Evolutionary conservation across 2,797 vertebrate genomes (phyloP), one percentile per base, ranked within the genome.

Genomic region (Coreius guichenoti): DNA sequence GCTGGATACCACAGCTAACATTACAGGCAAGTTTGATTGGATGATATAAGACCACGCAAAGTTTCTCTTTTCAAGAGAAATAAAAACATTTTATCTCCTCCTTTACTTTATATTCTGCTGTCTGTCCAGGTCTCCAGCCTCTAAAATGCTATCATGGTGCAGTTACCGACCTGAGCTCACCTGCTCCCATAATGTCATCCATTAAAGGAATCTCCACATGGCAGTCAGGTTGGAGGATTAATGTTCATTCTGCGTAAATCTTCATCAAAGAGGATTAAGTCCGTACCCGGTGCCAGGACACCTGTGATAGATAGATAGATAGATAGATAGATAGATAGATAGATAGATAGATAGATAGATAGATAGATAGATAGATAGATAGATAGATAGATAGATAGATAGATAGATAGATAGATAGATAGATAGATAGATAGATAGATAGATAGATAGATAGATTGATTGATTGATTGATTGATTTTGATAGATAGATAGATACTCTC

Each of bases 111-210:
- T 1, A 75, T 26, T 83, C 49, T 86, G 61, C 61, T 36, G 31
- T 19, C 45, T 89, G 11, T 85, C 94, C 84, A 94, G 94, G 93
- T 82, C 74, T 98, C 39, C 86, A 90, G 12, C 94, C 95, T 0
- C 70, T 83, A 1, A 0, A 89, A 82, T 99, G 98, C 90, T 98
- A 98, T 5, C 91, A 94, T 31, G 95, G 95, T 90, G 89, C 87
- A 0, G 94, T 99, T 7, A 93, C 91, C 17, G 93, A 91, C 0
- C 89, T 98, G 45, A 91, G 93, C 0, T 81, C 89, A 19, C 29
- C 31, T 68, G 85, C 89, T 43, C 90, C 93, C 11, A 94, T 92
- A 2, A 92, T 12, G 86, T 93, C 54, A 19, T 58, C 33, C 17
- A 93, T 92, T 0, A 54, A 87, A 4, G 79, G 54, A 23, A 90